phyloP scores from a whole-genome alignment of 2,797 vertebrate species.

The Picus viridis region DNA sequence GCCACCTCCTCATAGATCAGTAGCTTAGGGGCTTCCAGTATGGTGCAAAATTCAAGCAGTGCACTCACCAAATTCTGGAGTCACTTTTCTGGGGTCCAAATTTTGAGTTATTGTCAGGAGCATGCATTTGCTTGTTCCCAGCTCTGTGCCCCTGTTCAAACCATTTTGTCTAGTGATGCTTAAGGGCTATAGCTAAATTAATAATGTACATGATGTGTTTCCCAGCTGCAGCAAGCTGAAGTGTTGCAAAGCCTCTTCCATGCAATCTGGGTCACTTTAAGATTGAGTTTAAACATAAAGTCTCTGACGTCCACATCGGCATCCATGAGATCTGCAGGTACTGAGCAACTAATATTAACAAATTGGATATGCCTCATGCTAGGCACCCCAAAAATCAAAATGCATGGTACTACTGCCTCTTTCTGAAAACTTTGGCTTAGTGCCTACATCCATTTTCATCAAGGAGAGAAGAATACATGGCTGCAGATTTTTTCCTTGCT shows the following conservation, averaged over 20 bases:
- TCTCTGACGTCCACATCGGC: background rate
- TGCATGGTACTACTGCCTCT: background rate
- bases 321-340: background rate
- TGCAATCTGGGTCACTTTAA: background rate
- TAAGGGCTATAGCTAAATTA: background rate
- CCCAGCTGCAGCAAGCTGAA: background rate
- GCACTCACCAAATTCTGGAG: background rate
- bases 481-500: conserved; percentile 28
- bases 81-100: background rate
- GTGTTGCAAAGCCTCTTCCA: background rate
- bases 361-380: background rate
- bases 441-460: conserved; percentile 32
- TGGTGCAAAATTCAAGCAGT: background rate
- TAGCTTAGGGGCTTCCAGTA: background rate
- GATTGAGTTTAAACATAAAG: background rate
- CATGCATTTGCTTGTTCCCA: background rate
- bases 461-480: conserved; percentile 23
- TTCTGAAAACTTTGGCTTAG: conserved; percentile 35
- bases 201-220: background rate
- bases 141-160: background rate
- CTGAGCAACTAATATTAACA: background rate
- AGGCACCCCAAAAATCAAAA: background rate
- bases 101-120: background rate
- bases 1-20: background rate
- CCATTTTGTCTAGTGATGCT: background rate